Evolutionary conservation across 2,888 invertebrate genomes (phyloP), one percentile per base, ranked within the genome.

Genomic region (Dasysyrphus tricinctus): DNA sequence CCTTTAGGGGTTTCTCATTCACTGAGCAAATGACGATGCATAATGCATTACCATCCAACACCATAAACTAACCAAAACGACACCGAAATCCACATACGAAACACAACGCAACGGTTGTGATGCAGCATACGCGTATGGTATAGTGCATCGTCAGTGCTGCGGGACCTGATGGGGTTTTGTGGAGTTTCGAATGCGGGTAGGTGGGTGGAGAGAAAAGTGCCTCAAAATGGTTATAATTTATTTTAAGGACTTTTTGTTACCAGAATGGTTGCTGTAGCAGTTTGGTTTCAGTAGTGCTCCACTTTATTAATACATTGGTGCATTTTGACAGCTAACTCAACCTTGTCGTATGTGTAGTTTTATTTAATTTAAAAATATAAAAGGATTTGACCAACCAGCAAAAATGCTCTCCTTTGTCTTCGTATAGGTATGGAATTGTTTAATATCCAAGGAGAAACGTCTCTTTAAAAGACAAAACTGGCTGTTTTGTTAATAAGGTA

Each of bases 21-120:
- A 77, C 49, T 77, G 73, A 81, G 63, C 81, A 73, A 77, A 78
- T 81, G 86, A 78, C 74, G 78, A 86, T 86, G 86, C 86, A 86
- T 86, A 75, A 86, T 86, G 86, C 86, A 86, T 86, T 82, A 79
- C 70, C 78, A 57, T 75, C 74, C 82, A 79, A 86, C 82, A 86
- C 82, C 42, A 74, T 65, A 72, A 44, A 63, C 44, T 24, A 65
- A 70, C 72, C 67, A 65, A 61, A 49, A 56, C 76, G 56, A 67
- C 59, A 77, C 73, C 47, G 32, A 65, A 49, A 42, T 69, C 37
- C 72, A 59, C 74, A 70, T 51, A 44, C 69, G 34, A 54, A 76
- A 16, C 49, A 39, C 37, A 59, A 39, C 37, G 39, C 37, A 49
- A 56, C 44, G 75, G 69, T 70, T 74, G 39, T 80, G n/a, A n/a